Evolutionary conservation across 2,113 vertebrate genomes (phyloP).

Genomic region (Calidris pygmaea): DNA sequence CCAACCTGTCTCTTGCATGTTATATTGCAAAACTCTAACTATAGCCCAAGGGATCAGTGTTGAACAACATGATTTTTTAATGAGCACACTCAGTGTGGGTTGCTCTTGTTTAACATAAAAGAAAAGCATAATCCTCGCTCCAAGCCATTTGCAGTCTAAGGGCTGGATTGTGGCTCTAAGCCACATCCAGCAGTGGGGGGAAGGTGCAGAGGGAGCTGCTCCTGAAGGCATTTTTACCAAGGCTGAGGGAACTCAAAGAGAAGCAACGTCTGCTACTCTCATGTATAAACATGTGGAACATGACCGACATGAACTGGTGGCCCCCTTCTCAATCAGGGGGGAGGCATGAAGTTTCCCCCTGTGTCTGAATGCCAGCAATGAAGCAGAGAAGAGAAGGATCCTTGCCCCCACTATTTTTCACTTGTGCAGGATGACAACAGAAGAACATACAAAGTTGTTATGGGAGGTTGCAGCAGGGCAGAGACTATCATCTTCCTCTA

Average conservation of each 20-base stretch:
- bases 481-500: neutral
- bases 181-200: neutral
- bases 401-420: neutral
- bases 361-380: neutral
- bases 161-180: slow-evolving; percentile 30
- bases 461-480: neutral
- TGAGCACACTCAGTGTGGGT: slow-evolving; percentile 31
- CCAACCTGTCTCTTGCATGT: neutral
- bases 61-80: slow-evolving; percentile 64
- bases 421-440: neutral
- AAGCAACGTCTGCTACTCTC: neutral
- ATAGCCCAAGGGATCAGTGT: slow-evolving; percentile 43
- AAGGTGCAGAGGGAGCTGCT: neutral
- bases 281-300: neutral
- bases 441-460: neutral
- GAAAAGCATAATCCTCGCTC: slow-evolving; percentile 46
- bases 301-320: neutral
- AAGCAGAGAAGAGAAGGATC: neutral
- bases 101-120: slow-evolving; percentile 61
- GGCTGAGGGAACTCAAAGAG: neutral
- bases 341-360: neutral
- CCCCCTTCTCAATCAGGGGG: neutral
- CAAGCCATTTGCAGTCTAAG: slow-evolving; percentile 39
- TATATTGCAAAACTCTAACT: neutral
- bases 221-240: slow-evolving; percentile 34